Evolutionary conservation across 2,888 invertebrate genomes (phyloP).

Genomic region (Oscheius sp.): DNA sequence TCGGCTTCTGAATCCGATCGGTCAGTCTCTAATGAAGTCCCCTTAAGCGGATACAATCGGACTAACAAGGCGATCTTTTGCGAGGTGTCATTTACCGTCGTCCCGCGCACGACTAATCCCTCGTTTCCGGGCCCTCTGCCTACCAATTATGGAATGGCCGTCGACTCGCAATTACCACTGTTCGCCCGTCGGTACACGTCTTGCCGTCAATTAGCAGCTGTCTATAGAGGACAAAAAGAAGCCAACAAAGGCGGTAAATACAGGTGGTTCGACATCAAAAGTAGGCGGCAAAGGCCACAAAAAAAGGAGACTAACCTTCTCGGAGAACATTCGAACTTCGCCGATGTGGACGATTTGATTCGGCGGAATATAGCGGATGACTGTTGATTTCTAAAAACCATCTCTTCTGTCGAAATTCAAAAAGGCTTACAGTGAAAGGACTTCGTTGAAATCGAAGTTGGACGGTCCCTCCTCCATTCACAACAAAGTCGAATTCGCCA

Average conservation of each 20-base stretch:
- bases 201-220: slow-evolving; percentile 24
- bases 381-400: slow-evolving; percentile 79
- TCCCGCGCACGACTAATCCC: slow-evolving; percentile 24
- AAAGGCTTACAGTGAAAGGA: slow-evolving; percentile 15
- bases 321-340: slow-evolving; percentile 73
- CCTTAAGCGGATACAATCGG: background rate
- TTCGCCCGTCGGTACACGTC: slow-evolving; percentile 14
- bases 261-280: slow-evolving; percentile 28
- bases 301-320: slow-evolving; percentile 32
- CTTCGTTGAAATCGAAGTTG: slow-evolving; percentile 70
- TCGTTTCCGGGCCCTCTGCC: slow-evolving; percentile 11
- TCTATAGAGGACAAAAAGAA: slow-evolving; percentile 20
- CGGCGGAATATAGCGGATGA: slow-evolving; percentile 94
- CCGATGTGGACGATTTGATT: slow-evolving; percentile 92
- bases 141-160: slow-evolving; percentile 13
- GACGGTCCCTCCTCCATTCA: slow-evolving; percentile 89
- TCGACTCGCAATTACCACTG: background rate
- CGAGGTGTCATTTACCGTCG: slow-evolving; percentile 13
- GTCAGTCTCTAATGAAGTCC: background rate
- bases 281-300: slow-evolving; percentile 12
- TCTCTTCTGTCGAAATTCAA: background rate
- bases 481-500: slow-evolving; percentile 91
- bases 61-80: background rate
- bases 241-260: slow-evolving; percentile 24
- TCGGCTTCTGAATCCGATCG: background rate